A percentile compares a stretch with the other conserved stretches of the same genome.
Evolutionary conservation across 2,888 invertebrate species (phyloP).

Genomic region (Drosophila nr. perissopoda): DNA sequence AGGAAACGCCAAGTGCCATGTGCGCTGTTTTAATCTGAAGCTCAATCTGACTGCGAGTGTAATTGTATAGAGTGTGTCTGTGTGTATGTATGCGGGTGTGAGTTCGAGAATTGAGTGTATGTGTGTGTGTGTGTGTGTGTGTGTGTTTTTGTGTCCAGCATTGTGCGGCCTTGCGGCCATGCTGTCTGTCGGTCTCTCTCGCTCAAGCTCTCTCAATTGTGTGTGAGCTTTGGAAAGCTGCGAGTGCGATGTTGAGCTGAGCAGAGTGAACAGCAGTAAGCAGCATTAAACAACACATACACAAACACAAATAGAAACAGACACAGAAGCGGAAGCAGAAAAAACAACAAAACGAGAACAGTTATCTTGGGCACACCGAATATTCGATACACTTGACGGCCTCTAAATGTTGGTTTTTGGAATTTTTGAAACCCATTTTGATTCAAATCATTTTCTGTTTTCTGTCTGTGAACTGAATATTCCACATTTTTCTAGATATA

Average conservation of each 20-base stretch:
- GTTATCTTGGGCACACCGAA: not conserved
- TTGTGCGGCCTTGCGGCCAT: constrained; percentile 68
- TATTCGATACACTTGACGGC: not conserved
- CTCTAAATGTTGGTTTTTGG: not conserved
- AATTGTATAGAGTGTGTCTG: constrained; percentile 20
- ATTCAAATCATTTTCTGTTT: not conserved
- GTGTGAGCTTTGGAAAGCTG: constrained; percentile 58
- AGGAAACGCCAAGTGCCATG: constrained; percentile 75
- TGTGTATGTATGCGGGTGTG: constrained; percentile 13
- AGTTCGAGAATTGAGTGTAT: not conserved
- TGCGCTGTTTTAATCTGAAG: constrained; percentile 63
- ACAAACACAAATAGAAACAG: constrained; percentile 53
- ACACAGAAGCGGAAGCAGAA: constrained; percentile 22
- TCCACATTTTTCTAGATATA: not conserved
- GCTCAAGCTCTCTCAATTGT: constrained; percentile 16
- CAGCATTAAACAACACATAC: constrained; percentile 45
- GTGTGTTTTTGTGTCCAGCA: constrained; percentile 30
- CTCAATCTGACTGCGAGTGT: constrained; percentile 51
- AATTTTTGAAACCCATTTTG: not conserved
- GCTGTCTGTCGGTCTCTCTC: constrained; percentile 34
- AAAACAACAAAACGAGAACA: constrained; percentile 14
- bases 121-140: not conserved
- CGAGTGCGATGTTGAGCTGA: constrained; percentile 26
- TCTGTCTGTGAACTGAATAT: not conserved
- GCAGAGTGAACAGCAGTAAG: constrained; percentile 43